These are phyloP conservation scores for Nezara viridula DNA, from an alignment of 2,888 invertebrate species.

Conservation along the genomic window DNA sequence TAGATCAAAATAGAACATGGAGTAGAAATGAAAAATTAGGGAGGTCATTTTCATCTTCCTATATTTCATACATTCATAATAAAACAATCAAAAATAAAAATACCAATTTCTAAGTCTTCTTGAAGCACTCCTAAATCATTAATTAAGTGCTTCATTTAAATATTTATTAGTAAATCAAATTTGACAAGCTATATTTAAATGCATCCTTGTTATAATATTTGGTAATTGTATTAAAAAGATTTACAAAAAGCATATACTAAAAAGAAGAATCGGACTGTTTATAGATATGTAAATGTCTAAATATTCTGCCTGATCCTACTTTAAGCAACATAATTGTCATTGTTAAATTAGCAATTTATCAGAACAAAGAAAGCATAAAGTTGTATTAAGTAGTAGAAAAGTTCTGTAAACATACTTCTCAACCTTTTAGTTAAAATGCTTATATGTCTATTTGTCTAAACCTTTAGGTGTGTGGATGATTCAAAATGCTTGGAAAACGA, in stretches of 20 bases:
- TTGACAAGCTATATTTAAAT: no score
- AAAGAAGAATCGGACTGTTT: background rate
- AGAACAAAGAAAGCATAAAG: background rate
- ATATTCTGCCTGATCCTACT: background rate
- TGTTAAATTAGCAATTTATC: background rate
- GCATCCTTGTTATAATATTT: no score
- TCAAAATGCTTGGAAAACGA: slow-evolving; percentile 75
- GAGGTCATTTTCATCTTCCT: no score
- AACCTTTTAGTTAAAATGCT: slow-evolving; percentile 18
- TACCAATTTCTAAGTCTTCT: background rate
- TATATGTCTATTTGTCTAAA: background rate
- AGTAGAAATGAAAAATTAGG: no score
- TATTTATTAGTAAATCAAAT: background rate
- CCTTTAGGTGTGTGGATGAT: slow-evolving; percentile 72
- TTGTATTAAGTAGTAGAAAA: background rate
- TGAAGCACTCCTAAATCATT: background rate
- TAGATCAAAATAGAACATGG: no score
- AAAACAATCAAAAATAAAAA: no score
- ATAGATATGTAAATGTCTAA: background rate
- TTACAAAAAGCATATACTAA: no score
- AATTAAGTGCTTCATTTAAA: background rate
- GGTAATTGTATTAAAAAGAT: no score
- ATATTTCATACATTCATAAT: no score
- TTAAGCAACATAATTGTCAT: background rate
- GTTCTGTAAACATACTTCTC: background rate